phyloP scores from a whole-genome alignment of 2,888 invertebrate genomes.

The Molanna angustata region DNA sequence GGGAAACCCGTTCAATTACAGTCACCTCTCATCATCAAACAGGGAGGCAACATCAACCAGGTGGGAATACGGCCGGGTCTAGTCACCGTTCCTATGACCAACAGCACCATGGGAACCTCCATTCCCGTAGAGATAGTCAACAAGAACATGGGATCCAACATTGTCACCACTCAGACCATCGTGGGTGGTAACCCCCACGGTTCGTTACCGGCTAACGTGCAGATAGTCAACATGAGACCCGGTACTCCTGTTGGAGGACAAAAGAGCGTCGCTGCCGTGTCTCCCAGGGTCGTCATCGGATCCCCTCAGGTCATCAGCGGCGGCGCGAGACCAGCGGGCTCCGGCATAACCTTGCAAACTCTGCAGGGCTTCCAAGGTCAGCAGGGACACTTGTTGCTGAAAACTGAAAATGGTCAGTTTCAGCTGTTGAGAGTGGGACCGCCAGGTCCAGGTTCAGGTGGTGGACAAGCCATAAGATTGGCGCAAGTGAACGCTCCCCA shows the following conservation, averaged over 20 bases:
- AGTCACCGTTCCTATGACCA: slow-evolving; percentile 62
- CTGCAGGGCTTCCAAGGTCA: slow-evolving; percentile 83
- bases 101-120: slow-evolving; percentile 57
- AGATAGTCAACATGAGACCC: slow-evolving; percentile 82
- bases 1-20: slow-evolving; percentile 46
- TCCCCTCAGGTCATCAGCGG: slow-evolving; percentile 75
- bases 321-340: slow-evolving; percentile 73
- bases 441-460: slow-evolving; percentile 61
- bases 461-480: slow-evolving; percentile 75
- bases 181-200: slow-evolving; percentile 61
- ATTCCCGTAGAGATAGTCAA: slow-evolving; percentile 65
- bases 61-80: slow-evolving; percentile 50
- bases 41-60: slow-evolving; percentile 41
- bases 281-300: slow-evolving; percentile 81
- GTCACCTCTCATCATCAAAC: slow-evolving; percentile 51
- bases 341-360: slow-evolving; percentile 84
- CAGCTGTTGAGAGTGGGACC: slow-evolving; percentile 89
- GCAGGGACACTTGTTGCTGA: slow-evolving; percentile 85
- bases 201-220: slow-evolving; percentile 70
- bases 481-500: slow-evolving; percentile 86
- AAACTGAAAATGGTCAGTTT: slow-evolving; percentile 96
- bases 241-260: slow-evolving; percentile 69
- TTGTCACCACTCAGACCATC: slow-evolving; percentile 59
- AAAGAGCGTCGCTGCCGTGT: slow-evolving; percentile 74
- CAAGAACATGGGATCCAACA: slow-evolving; percentile 51